Conservation (phyloP, 2,113 vertebrate species). For the Onychostoma macrolepis region DNA sequence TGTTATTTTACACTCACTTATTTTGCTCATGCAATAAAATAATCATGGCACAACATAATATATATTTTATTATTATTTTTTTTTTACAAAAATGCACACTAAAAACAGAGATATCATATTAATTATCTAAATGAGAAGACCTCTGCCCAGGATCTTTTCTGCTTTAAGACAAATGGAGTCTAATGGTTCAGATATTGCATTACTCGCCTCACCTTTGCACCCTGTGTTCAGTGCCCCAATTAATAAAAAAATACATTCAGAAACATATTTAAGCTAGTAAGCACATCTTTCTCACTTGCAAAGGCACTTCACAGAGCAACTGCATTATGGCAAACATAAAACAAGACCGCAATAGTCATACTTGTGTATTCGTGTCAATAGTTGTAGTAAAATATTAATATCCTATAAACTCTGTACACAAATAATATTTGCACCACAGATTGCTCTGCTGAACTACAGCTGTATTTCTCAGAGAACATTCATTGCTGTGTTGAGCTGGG, state of each 20-base stretch:
- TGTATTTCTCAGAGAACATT: neutral
- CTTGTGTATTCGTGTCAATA: neutral
- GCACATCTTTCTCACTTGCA: neutral
- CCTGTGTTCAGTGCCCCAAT: neutral
- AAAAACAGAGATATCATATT: neutral
- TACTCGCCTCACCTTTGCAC: slow-evolving; percentile 11
- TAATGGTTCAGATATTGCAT: neutral
- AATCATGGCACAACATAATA: neutral
- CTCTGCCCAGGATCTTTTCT: neutral
- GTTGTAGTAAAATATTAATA: slow-evolving; percentile 45
- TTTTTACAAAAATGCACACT: neutral
- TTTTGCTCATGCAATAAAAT: neutral
- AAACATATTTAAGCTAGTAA: neutral
- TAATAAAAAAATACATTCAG: neutral
- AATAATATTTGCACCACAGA: slow-evolving; percentile 18
- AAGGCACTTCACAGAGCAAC: neutral
- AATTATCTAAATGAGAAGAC: neutral
- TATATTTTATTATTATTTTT: too few relatives aligned
- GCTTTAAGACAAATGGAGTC: neutral
- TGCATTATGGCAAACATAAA: slow-evolving; percentile 14
- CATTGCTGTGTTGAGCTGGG: neutral
- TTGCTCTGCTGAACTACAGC: neutral
- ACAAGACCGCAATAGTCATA: neutral
- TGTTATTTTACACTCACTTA: neutral
- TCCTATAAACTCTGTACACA: neutral